Percentiles rank a stretch among this genome's conserved stretches.
Conservation (phyloP, 1,140 invertebrate species). For the Artemia franciscana region DNA sequence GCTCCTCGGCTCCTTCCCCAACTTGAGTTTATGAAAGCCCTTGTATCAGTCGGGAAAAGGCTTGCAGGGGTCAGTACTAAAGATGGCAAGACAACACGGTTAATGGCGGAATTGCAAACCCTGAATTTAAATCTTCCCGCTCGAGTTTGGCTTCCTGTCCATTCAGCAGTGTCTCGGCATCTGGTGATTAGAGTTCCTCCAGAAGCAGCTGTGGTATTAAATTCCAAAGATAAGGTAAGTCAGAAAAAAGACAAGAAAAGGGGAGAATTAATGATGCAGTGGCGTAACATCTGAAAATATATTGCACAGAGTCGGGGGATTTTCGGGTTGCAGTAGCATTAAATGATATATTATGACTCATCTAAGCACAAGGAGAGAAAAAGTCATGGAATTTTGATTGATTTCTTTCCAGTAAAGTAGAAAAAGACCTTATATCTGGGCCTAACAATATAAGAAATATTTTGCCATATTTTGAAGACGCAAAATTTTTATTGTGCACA, state of each 20-base stretch:
- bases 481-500: no score
- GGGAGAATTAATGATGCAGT: not conserved
- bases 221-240: conserved; percentile 87
- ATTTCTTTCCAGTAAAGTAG: no score
- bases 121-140: conserved; percentile 92
- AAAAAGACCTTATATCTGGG: no score
- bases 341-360: no score
- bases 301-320: no score
- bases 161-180: conserved; percentile 36
- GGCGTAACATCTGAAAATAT: no score
- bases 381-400: no score
- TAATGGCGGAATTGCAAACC: conserved; percentile 73
- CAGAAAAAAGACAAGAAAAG: conserved; percentile 7
- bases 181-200: conserved; percentile 79
- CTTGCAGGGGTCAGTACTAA: conserved; percentile 76
- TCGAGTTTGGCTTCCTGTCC: conserved; percentile 82
- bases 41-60: conserved; percentile 74
- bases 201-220: conserved; percentile 82
- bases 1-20: conserved; percentile 58
- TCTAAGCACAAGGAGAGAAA: no score
- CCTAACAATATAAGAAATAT: no score
- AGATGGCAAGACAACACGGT: conserved; percentile 65
- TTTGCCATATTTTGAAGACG: no score
- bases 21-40: conserved; percentile 58
- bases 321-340: no score